These are phyloP conservation scores for Heliopora coerulea DNA, from an alignment of 92 coral and sea anemone genomes.

Conservation along the genomic window DNA sequence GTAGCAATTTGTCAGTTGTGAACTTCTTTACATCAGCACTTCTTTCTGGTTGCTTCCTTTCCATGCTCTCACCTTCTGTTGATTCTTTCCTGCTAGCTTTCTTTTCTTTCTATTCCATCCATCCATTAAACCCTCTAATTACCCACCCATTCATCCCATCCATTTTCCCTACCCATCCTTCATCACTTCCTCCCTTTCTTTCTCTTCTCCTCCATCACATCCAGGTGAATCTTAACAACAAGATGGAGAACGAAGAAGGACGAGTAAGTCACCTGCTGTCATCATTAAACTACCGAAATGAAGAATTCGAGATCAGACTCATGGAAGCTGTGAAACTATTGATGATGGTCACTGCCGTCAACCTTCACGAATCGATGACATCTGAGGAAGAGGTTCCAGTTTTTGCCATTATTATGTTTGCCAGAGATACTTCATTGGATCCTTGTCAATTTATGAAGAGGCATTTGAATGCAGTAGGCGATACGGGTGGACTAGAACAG, in stretches of 20 bases:
- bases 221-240: constrained; percentile 53
- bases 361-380: constrained; percentile 49
- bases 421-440: constrained; percentile 71
- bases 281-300: constrained; percentile 58
- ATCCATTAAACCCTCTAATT: too few species aligned
- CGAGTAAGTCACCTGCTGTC: constrained; percentile 63
- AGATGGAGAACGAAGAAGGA: constrained; percentile 51
- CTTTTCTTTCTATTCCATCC: too few species aligned
- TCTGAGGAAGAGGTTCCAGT: constrained; percentile 64
- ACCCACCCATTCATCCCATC: too few species aligned
- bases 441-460: constrained; percentile 58
- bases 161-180: too few species aligned
- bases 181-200: too few species aligned
- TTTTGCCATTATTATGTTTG: constrained; percentile 77
- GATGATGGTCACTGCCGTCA: constrained; percentile 68
- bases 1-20: too few species aligned
- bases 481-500: constrained; percentile 95
- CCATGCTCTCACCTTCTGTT: too few species aligned
- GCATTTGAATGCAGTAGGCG: constrained; percentile 82
- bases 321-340: constrained; percentile 84
- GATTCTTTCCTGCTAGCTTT: too few species aligned
- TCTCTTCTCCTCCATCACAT: neutral
- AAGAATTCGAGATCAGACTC: constrained; percentile 59
- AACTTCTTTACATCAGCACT: too few species aligned
- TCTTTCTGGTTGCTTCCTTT: too few species aligned